phyloP scores from a whole-genome alignment of 2,113 vertebrate species.

The Oryzias curvinotus region DNA sequence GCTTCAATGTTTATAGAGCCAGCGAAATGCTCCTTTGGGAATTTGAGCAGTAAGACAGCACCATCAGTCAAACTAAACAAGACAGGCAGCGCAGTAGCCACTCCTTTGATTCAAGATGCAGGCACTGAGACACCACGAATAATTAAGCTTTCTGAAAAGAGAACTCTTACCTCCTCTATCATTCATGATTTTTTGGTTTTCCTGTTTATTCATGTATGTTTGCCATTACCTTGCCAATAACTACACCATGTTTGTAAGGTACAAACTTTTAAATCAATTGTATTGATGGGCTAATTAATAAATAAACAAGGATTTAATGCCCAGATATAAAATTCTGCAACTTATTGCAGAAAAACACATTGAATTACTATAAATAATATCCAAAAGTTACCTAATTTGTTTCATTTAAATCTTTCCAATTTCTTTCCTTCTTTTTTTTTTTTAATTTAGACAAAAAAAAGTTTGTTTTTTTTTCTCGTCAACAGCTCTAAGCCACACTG shows the following conservation, averaged over 20 bases:
- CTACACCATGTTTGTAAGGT: background rate
- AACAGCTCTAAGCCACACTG: background rate
- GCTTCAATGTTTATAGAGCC: constrained; percentile 31
- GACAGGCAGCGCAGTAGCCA: constrained; percentile 21
- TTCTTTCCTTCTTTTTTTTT: constrained; percentile 8
- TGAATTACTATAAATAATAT: no score
- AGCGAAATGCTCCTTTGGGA: constrained; percentile 33
- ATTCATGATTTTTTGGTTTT: no score
- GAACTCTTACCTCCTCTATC: background rate
- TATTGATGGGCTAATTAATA: background rate
- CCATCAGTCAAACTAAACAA: constrained; percentile 57
- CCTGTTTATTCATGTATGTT: no score
- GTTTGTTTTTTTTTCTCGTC: background rate
- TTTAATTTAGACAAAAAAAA: constrained; percentile 25
- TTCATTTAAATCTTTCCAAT: no score
- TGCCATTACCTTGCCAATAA: no score
- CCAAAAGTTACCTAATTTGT: no score
- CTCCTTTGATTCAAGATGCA: constrained; percentile 27
- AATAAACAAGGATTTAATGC: no score
- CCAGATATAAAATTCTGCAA: no score
- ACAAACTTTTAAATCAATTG: background rate
- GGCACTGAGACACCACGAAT: constrained; percentile 19
- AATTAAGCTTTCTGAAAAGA: background rate
- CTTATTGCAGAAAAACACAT: no score
- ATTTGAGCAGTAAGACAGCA: constrained; percentile 27